A percentile compares a stretch with the other conserved stretches of the same genome.
These are phyloP conservation scores for Pomacea maculata DNA, from an alignment of 1,140 invertebrate species.

Conservation along the genomic window DNA sequence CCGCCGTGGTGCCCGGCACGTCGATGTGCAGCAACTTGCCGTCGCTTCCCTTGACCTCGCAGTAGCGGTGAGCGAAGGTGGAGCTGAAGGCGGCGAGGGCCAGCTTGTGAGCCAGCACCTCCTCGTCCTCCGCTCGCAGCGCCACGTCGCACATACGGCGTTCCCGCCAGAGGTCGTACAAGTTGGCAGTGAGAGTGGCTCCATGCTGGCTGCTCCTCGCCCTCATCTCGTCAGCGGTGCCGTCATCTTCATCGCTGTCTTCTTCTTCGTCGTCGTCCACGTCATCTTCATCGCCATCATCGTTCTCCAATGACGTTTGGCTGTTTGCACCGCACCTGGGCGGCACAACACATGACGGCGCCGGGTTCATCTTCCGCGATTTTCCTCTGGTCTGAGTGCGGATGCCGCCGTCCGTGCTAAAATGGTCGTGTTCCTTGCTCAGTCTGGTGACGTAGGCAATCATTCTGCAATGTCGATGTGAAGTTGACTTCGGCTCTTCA, in stretches of 20 bases:
- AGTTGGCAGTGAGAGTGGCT: background rate
- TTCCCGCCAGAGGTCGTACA: conserved; percentile 12
- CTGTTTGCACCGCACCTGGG: background rate
- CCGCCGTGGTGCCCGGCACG: conserved; percentile 1
- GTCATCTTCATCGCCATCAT: background rate
- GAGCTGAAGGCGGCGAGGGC: conserved; percentile 17
- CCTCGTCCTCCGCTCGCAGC: conserved; percentile 2
- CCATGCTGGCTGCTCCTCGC: background rate
- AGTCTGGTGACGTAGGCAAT: background rate
- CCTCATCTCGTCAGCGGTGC: too few species aligned
- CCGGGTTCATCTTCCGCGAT: background rate
- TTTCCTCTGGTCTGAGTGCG: background rate
- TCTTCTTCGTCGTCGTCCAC: background rate
- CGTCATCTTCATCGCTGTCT: background rate
- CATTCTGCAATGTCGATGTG: background rate
- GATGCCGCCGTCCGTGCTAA: too few species aligned
- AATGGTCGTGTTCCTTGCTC: background rate
- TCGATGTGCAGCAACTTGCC: background rate
- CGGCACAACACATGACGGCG: background rate
- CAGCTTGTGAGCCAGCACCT: conserved; percentile 17
- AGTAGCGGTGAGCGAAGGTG: conserved; percentile 12
- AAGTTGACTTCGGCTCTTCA: background rate
- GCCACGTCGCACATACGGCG: conserved; percentile 15
- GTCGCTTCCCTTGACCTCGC: background rate
- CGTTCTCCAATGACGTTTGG: background rate